Conservation (phyloP, 2,888 invertebrate species). For the Luffia ferchaultella region DNA sequence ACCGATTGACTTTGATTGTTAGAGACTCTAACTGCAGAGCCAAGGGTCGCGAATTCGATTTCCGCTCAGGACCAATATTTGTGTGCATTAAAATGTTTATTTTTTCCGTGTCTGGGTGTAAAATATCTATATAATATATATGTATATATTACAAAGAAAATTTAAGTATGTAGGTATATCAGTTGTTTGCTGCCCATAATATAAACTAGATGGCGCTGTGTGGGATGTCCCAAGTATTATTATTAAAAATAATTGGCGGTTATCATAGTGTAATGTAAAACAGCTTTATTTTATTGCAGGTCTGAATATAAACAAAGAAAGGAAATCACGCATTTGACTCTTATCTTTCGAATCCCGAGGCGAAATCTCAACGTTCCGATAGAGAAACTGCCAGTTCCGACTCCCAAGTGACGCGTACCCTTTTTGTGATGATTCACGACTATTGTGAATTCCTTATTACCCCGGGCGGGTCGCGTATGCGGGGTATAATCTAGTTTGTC, state of each 20-base stretch:
- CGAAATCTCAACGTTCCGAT: background rate
- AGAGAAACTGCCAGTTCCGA: background rate
- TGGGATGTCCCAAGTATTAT: background rate
- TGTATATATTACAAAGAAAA: background rate
- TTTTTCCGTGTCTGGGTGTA: too few species aligned
- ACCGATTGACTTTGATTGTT: too few species aligned
- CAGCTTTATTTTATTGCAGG: background rate
- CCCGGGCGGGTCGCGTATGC: background rate
- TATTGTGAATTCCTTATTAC: background rate
- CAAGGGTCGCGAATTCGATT: too few species aligned
- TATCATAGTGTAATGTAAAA: too few species aligned
- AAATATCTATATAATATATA: background rate
- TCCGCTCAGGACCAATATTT: too few species aligned
- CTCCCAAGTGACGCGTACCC: background rate
- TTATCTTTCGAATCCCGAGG: background rate
- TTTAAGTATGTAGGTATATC: background rate
- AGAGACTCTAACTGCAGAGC: too few species aligned
- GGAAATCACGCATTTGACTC: background rate
- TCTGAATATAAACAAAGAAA: background rate
- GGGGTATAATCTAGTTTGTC: background rate
- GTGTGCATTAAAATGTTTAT: too few species aligned
- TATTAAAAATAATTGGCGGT: too few species aligned
- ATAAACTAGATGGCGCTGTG: background rate
- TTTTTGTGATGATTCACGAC: background rate
- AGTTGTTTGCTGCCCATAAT: background rate